Evolutionary conservation across 2,113 vertebrate genomes (phyloP).

Genomic region (Eulacestoma nigropectus): DNA sequence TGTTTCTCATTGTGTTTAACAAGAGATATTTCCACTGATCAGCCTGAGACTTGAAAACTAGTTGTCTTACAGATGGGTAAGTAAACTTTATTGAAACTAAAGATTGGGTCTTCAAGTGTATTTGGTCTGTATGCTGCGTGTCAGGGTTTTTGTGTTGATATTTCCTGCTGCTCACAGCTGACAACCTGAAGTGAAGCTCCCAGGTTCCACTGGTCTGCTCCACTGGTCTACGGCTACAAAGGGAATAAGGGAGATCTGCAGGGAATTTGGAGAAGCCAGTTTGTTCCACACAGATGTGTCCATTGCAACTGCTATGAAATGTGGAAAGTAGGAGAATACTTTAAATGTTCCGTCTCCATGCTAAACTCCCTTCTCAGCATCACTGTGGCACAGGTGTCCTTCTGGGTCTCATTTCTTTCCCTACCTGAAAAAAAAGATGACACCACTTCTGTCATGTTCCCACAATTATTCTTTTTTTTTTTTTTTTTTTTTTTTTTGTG

Average conservation of each 20-base stretch:
- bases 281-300: background rate
- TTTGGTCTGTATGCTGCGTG: background rate
- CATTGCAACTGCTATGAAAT: background rate
- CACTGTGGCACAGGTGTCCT: background rate
- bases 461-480: too few species aligned
- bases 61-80: background rate
- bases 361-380: background rate
- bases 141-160: background rate
- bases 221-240: background rate
- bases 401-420: background rate
- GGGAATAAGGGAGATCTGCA: background rate
- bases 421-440: background rate
- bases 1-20: background rate
- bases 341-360: background rate
- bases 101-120: background rate
- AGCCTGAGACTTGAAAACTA: background rate
- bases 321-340: background rate
- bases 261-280: background rate
- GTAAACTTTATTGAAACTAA: background rate
- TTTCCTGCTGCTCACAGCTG: background rate
- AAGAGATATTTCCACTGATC: background rate
- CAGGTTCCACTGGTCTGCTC: background rate
- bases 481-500: background rate
- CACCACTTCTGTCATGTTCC: fast-evolving
- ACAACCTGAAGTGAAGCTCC: background rate